Evolutionary conservation across 1,140 invertebrate species (phyloP), one percentile per base, ranked within the genome.

Genomic region (Drosophila paulistorum): DNA sequence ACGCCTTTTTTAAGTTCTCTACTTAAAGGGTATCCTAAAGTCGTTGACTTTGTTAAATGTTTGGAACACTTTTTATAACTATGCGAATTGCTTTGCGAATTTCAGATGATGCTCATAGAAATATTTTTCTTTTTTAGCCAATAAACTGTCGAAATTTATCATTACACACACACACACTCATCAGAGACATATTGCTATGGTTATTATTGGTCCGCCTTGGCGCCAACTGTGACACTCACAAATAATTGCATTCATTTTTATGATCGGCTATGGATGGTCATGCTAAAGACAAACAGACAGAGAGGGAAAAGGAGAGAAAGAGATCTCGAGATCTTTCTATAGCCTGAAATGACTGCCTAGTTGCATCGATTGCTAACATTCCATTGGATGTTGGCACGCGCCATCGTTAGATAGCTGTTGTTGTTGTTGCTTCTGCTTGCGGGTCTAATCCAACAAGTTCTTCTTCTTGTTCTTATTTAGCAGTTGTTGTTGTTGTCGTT

Each of bases 361-460:
- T 37, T 37, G 9, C 45, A 48, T 37, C 79, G 79, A 87, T 85
- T 85, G 83, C 79, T 48, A 20, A 68, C 75, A 86, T 86, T 86
- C 82, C 82, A 82, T 60, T 63, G 67, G 68, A 76, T 58, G 61
- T 71, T 72, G 83, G 85, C 84, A 84, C 84, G 85, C 85, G 84
- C 84, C 84, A 84, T 55, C 73, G 65, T 87, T 85, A 85, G 82
- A 81, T 65, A 54, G 72, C 68, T 72, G 78, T 30, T 65, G 77
- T 65, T 79, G 41, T 10, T 77, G 58, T 30, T 73, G 41, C 35
- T 70, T 64, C 68, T 59, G 68, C 48, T 68, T 58, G 59, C 35
- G 73, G 84, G 80, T 81, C 84, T 90, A 89, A 87, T 87, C 85
- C 85, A 90, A 89, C 85, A 80, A 90, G 84, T 89, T 89, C 81